These are phyloP conservation scores for Rhopalosiphum nymphaeae DNA, from an alignment of 2,888 invertebrate genomes.

Conservation along the genomic window DNA sequence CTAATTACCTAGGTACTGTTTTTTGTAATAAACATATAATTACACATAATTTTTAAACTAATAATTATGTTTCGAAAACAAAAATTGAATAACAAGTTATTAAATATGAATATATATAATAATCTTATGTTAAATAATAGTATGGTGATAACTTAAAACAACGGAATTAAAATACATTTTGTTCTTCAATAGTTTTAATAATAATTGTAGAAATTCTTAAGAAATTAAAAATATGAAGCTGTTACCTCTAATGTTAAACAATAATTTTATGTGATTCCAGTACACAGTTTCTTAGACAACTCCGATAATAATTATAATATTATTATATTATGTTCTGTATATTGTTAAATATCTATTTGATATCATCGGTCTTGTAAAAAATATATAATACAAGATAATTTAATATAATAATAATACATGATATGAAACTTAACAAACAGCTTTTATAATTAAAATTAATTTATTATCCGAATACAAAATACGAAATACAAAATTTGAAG, in stretches of 20 bases:
- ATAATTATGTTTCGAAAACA: background rate
- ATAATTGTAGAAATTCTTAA: background rate
- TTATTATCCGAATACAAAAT: background rate
- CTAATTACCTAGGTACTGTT: background rate
- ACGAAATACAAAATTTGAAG: background rate
- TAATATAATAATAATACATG: no score
- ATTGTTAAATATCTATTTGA: background rate
- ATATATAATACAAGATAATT: no score
- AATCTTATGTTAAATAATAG: background rate
- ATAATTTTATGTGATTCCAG: background rate
- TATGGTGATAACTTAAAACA: background rate
- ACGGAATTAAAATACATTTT: background rate
- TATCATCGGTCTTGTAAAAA: background rate
- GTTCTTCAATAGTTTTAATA: background rate
- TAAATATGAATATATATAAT: background rate
- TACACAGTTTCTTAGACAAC: background rate
- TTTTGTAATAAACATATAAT: background rate
- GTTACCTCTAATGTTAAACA: background rate
- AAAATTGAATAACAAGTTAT: background rate
- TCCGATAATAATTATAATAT: background rate
- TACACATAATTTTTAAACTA: background rate
- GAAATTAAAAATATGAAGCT: background rate
- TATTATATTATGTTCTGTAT: background rate
- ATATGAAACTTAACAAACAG: background rate
- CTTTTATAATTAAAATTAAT: background rate